These are phyloP conservation scores for Drosophila equinoxialis DNA, from an alignment of 1,140 invertebrate species.

Conservation along the genomic window DNA sequence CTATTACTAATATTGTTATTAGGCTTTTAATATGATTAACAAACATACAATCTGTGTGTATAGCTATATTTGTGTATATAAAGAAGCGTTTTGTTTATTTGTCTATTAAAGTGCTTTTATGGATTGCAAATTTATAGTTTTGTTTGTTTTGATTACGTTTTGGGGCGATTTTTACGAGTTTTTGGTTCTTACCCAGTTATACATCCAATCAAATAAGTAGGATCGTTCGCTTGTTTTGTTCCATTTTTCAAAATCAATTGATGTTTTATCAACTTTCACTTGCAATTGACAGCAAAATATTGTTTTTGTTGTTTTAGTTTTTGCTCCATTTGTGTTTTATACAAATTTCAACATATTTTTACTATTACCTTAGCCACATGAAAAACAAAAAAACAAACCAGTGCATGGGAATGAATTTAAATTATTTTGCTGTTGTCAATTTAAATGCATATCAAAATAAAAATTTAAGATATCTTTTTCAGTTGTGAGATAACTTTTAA, in stretches of 20 bases:
- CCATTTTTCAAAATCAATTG: background rate
- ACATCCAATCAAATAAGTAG: conserved; percentile 6
- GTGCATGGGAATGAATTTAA: conserved; percentile 15
- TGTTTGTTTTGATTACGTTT: conserved; percentile 65
- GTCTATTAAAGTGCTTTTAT: conserved; percentile 55
- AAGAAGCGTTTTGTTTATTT: conserved; percentile 31
- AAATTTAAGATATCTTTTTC: background rate
- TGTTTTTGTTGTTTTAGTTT: background rate
- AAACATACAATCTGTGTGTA: conserved; percentile 27
- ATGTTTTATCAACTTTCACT: conserved; percentile 10
- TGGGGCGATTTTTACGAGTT: conserved; percentile 40
- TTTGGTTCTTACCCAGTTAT: conserved; percentile 29
- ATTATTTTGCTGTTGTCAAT: conserved; percentile 3
- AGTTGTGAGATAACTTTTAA: background rate
- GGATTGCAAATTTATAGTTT: conserved; percentile 58
- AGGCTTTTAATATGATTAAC: conserved; percentile 53
- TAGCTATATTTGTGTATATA: background rate
- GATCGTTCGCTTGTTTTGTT: background rate
- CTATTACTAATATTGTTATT: conserved; percentile 10
- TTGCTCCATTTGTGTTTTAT: background rate
- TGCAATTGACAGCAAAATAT: conserved; percentile 9
- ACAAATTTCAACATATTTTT: conserved; percentile 11
- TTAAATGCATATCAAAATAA: conserved; percentile 1
- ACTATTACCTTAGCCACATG: background rate
- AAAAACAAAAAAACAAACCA: background rate